These are phyloP conservation scores for Pteronura brasiliensis DNA, from an alignment of 2,113 vertebrate genomes.

Conservation along the genomic window DNA sequence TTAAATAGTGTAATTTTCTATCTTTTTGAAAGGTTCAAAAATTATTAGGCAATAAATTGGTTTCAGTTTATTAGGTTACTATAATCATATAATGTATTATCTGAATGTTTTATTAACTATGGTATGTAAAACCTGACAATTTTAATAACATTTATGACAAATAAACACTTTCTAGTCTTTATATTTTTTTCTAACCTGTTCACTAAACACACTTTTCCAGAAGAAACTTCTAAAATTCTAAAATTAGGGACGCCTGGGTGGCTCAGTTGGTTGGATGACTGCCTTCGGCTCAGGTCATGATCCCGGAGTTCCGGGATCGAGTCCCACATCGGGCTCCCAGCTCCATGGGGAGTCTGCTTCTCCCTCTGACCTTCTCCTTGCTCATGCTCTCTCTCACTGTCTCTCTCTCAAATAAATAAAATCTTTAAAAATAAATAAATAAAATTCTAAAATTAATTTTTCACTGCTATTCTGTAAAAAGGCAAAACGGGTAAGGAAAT, in stretches of 20 bases:
- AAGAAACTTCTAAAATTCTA: neutral
- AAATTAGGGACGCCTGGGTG: neutral
- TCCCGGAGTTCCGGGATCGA: no score
- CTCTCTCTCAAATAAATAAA: no score
- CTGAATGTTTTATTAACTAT: conserved; percentile 6
- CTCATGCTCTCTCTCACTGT: no score
- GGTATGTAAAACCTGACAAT: neutral
- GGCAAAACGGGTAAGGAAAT: neutral
- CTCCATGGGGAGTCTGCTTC: no score
- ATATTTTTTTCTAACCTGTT: conserved; percentile 20
- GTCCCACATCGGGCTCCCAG: no score
- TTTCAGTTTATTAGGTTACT: neutral
- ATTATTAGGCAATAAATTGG: conserved; percentile 8
- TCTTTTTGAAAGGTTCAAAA: conserved; percentile 41
- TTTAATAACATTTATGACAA: conserved; percentile 11
- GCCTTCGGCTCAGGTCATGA: no score
- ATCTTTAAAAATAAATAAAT: no score
- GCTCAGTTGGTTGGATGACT: no score
- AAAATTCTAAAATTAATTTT: conserved; percentile 39
- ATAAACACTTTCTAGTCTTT: neutral
- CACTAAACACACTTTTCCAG: neutral
- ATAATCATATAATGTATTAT: neutral
- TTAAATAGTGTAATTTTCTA: neutral
- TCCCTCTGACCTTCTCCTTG: no score
- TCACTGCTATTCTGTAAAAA: conserved; percentile 4